phyloP scores from a whole-genome alignment of 2,113 vertebrate genomes.

The Choloepus hoffmanni region DNA sequence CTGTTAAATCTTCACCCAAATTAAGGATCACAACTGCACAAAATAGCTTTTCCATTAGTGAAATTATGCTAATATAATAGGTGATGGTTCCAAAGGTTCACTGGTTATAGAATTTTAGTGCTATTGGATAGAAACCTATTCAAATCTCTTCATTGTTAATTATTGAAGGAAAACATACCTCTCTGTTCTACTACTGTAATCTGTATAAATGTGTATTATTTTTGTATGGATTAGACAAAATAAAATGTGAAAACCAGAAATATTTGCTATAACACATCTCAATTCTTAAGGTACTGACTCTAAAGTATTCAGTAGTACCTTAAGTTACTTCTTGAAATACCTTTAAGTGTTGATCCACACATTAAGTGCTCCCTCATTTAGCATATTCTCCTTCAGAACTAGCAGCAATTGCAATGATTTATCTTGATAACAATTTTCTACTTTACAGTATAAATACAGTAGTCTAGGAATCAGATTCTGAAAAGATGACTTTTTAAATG shows the following conservation, averaged over 20 bases:
- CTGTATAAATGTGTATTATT: background rate
- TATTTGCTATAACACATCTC: background rate
- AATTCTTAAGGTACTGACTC: slow-evolving; percentile 35
- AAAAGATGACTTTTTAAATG: slow-evolving; percentile 73
- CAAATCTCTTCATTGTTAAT: background rate
- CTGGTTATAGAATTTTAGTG: background rate
- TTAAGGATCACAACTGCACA: background rate
- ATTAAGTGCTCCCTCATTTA: slow-evolving; percentile 56
- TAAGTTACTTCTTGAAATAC: slow-evolving; percentile 28
- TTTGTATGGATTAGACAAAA: background rate
- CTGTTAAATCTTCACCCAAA: background rate
- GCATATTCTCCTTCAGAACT: background rate
- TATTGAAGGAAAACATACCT: background rate
- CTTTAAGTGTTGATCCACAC: slow-evolving; percentile 38
- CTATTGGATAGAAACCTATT: background rate
- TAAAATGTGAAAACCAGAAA: slow-evolving; percentile 22
- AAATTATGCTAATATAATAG: background rate
- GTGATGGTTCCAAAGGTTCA: background rate
- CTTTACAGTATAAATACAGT: slow-evolving; percentile 73
- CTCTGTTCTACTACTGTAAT: background rate
- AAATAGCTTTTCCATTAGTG: background rate
- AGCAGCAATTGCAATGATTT: slow-evolving; percentile 63
- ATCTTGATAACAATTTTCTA: slow-evolving; percentile 67
- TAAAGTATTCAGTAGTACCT: background rate
- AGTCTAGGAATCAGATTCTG: slow-evolving; percentile 74